Conservation (phyloP, 37 sponge, comb jelly and placozoan genomes). For the Halichondria panicea region DNA sequence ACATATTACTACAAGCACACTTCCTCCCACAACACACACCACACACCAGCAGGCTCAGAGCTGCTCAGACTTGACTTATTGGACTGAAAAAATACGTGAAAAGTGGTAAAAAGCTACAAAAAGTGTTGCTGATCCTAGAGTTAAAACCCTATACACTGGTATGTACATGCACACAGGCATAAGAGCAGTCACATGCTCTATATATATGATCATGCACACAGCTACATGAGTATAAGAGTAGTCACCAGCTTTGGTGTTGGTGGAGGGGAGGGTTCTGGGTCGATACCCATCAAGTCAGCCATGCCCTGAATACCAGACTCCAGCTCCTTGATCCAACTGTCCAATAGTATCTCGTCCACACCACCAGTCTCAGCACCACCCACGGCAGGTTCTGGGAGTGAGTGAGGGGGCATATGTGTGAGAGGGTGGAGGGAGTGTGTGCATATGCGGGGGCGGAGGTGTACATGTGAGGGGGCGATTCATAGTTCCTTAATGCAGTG, state of each 20-base stretch:
- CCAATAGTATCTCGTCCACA: constrained; percentile 38
- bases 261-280: not conserved
- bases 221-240: no score
- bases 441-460: not conserved
- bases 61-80: no score
- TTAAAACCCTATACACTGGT: not conserved
- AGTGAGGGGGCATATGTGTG: no score
- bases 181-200: not conserved
- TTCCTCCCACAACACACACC: no score
- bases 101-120: no score
- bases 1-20: no score
- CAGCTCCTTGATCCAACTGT: constrained; percentile 70
- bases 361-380: not conserved
- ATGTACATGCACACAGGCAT: not conserved
- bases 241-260: not conserved
- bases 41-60: no score
- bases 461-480: not conserved
- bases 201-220: no score
- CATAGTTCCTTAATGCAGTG: no score
- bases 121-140: no score
- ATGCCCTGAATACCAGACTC: constrained; percentile 64
- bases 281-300: constrained; percentile 13
- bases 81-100: no score
- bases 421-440: not conserved
- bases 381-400: no score